Evolutionary conservation across 2,888 invertebrate species (phyloP), one percentile per base, ranked within the genome.

Genomic region (Candidula unifasciata): DNA sequence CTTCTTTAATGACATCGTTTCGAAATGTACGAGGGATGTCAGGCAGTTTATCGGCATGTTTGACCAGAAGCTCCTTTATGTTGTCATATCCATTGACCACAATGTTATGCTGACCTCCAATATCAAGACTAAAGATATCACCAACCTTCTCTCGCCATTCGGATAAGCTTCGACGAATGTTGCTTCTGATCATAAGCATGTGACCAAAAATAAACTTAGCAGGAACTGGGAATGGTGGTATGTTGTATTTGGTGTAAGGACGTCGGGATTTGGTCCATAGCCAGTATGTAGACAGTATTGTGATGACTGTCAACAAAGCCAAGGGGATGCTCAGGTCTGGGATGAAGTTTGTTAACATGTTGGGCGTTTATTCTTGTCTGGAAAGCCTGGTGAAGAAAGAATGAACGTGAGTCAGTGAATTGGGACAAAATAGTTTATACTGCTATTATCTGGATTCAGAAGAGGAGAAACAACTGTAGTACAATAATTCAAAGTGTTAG

Each of bases 11-110:
- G 21, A 73, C 27, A 24, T 33, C 57, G 8, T 33, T 71, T 5
- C 66, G n/a, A 13, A 81, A 71, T 16, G 57, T 54, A 33, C 30
- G 27, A 24, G 82, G 85, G 18, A 84, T n/a, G 52, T 83, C 74
- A 0, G 85, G 78, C 54, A 87, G 79, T 6, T 73, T 69, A 18
- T 84, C 87, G 18, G 82, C 87, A 21, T 85, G 30, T 33, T 77
- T 84, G 18, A 86, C 85, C 52, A 86, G 79, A 13, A 83, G 64
- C 37, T 86, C 86, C 30, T 79, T 84, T 33, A 87, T 76, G 78
- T 52, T 33, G 13, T 82, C 64, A 52, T 69, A 86, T 3, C 86
- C 83, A 73, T 76, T 82, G 52, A 87, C 74, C 30, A 87, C 84
- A 27, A 87, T 78, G 1, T 80, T 37, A 16, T 73, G 86, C 0